A percentile compares a stretch with the other conserved stretches of the same genome.
These are phyloP conservation scores for Aphelinus certus DNA, from an alignment of 1,140 invertebrate species.

Conservation along the genomic window DNA sequence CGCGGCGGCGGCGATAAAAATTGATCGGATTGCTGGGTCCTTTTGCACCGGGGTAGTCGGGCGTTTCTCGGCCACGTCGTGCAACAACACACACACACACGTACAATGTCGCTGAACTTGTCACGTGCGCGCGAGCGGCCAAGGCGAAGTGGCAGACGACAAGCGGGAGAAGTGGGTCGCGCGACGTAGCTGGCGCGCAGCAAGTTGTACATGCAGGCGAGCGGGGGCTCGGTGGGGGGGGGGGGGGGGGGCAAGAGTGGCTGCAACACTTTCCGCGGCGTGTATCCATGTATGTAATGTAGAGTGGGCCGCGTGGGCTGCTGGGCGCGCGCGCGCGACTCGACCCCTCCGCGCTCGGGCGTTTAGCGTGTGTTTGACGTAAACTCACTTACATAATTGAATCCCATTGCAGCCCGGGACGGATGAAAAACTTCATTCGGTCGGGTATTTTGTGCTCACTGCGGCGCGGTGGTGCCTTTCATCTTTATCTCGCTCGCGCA, in stretches of 20 bases:
- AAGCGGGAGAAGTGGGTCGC: conserved; percentile 33
- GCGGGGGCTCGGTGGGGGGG: not conserved
- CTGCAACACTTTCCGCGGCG: not conserved
- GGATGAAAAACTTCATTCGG: too few relatives aligned
- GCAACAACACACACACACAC: not conserved
- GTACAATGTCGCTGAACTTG: conserved; percentile 38
- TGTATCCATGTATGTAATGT: not conserved
- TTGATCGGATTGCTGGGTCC: too few relatives aligned
- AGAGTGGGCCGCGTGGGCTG: too few relatives aligned
- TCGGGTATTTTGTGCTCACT: too few relatives aligned
- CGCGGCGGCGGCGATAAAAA: too few relatives aligned
- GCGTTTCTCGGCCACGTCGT: too few relatives aligned
- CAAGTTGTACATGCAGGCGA: too few relatives aligned
- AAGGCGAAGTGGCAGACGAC: conserved; percentile 31
- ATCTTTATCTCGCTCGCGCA: conserved; percentile 12
- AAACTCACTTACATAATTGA: conserved; percentile 19
- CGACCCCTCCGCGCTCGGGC: not conserved
- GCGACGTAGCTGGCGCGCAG: not conserved
- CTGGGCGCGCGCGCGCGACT: not conserved
- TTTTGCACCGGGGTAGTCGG: too few relatives aligned
- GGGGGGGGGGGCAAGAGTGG: conserved; percentile 1
- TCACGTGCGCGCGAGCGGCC: conserved; percentile 26
- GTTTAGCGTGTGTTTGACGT: not conserved
- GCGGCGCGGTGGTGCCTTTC: not conserved
- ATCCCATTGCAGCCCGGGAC: not conserved